Evolutionary conservation across 2,113 vertebrate genomes (phyloP), one percentile per base, ranked within the genome.

Genomic region (Nannobrachium achirus): DNA sequence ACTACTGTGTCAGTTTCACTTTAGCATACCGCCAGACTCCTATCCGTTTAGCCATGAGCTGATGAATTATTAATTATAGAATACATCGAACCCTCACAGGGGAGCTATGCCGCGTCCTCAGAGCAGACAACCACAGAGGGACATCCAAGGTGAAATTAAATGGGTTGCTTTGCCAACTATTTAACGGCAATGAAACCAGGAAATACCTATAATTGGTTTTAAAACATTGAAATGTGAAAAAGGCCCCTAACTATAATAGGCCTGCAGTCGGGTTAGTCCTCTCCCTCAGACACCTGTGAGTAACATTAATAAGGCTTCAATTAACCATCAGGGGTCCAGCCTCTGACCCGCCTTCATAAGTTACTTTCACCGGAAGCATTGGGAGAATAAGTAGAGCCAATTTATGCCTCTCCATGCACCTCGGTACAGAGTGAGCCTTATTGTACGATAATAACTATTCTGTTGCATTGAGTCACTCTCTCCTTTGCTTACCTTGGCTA

Each of bases 31-130:
- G 61, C 48, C 79, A 79, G 78, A 80, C 83, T 76, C 67, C 76
- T 87, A 78, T 91, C 87, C 78, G 81, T 85, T 33, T 89, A 67
- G 79, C 80, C 73, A 91, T 77, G 73, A 85, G 80, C 73, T 60
- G 73, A 88, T 92, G 81, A 91, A 91, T 93, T 91, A 90, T 92
- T 91, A 89, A 92, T 91, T 87, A 90, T 85, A 86, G 88, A 89
- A 92, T 84, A 92, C 82, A 82, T 65, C 74, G 69, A 85, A 81
- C 67, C 85, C 86, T 90, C 91, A 74, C 73, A 20, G 57, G 91
- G 89, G 88, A 86, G 81, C 57, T 10, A 44, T 48, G 75, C 75
- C 60, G 73, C 83, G 79, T 86, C 85, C 85, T 87, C 66, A 48
- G 65, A 84, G 82, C 82, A 80, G 79, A 84, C 84, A 81, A 80